Percentiles rank a stretch among this genome's conserved stretches.
These are phyloP conservation scores for Microcebus griseorufus DNA, from an alignment of 2,113 vertebrate genomes.

Conservation along the genomic window DNA sequence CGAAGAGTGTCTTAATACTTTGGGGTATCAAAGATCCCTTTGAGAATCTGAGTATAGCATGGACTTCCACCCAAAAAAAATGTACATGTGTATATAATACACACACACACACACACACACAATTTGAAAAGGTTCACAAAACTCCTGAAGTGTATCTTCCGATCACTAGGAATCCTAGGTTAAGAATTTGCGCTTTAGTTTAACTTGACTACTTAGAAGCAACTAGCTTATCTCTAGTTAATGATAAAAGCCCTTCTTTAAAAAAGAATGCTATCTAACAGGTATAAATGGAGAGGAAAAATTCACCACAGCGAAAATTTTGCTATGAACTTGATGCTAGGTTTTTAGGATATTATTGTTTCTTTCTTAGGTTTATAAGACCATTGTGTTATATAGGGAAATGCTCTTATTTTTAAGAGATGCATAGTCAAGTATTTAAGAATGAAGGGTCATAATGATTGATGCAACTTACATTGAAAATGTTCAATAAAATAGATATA, in stretches of 20 bases:
- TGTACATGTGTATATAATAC: too few relatives aligned
- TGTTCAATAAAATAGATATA: not conserved
- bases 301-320: not conserved
- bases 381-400: not conserved
- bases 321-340: not conserved
- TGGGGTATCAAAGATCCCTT: not conserved
- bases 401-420: not conserved
- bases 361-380: not conserved
- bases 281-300: not conserved
- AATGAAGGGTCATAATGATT: not conserved
- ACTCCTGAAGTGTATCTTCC: not conserved
- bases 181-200: not conserved
- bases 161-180: not conserved
- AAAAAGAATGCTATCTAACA: not conserved
- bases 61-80: not conserved
- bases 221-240: not conserved
- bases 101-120: too few relatives aligned
- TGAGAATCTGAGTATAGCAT: not conserved
- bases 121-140: not conserved
- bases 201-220: not conserved
- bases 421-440: not conserved
- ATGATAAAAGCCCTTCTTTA: not conserved
- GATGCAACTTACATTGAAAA: constrained; percentile 1
- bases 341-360: not conserved
- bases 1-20: not conserved